Percentiles rank a stretch among this genome's conserved stretches.
Evolutionary conservation across 2,888 invertebrate species (phyloP).

Genomic region (Ecliptopera silaceata): DNA sequence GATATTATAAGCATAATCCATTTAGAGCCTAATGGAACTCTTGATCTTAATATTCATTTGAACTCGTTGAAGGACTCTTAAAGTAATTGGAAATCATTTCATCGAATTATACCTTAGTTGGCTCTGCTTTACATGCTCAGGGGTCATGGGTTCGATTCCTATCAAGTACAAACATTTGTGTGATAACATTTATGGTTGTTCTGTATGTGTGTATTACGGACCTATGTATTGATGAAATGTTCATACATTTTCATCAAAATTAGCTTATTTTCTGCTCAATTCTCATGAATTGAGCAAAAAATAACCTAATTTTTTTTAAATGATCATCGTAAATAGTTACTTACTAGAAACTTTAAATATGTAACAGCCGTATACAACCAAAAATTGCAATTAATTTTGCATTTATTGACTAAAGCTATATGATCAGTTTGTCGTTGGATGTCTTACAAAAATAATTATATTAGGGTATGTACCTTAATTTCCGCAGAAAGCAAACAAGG

Average conservation of each 20-base stretch:
- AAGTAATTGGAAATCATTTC: background rate
- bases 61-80: background rate
- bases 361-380: background rate
- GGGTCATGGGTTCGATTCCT: too few species aligned
- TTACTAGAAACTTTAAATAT: too few species aligned
- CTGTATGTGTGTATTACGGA: too few species aligned
- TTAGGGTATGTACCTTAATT: constrained; percentile 36
- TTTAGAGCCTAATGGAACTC: constrained; percentile 2
- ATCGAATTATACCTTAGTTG: background rate
- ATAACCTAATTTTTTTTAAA: too few species aligned
- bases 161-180: too few species aligned
- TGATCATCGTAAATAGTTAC: too few species aligned
- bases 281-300: too few species aligned
- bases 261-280: too few species aligned
- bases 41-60: background rate
- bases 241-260: too few species aligned
- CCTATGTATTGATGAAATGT: too few species aligned
- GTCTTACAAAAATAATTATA: constrained; percentile 16
- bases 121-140: too few species aligned
- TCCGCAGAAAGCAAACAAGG: constrained; percentile 43
- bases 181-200: too few species aligned
- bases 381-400: background rate
- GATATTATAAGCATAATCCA: constrained; percentile 13
- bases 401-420: background rate
- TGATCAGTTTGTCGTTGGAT: background rate